A percentile compares a stretch with the other conserved stretches of the same genome.
Conservation (phyloP, 2,888 invertebrate genomes). For the Nymphalis c-album region DNA sequence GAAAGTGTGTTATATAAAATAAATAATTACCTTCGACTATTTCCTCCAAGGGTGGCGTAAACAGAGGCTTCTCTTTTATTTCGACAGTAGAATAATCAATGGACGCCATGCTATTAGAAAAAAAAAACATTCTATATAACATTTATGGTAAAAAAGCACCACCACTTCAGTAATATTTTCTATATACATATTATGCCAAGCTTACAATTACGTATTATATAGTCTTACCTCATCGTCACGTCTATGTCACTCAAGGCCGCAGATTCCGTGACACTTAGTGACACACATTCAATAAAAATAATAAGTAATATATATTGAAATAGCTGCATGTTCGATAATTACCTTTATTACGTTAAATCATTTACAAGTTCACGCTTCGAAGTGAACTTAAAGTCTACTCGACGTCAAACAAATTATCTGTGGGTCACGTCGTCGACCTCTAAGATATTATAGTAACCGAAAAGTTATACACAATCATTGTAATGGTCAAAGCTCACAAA, state of each 20-base stretch:
- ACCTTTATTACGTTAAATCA: not conserved
- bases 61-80: slow-evolving; percentile 80
- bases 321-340: slow-evolving; percentile 17
- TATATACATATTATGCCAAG: too few relatives aligned
- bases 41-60: slow-evolving; percentile 84
- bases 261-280: slow-evolving; percentile 36
- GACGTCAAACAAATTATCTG: slow-evolving; percentile 6
- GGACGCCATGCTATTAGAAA: slow-evolving; percentile 58
- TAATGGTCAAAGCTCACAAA: not conserved
- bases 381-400: not conserved
- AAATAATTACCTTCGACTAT: slow-evolving; percentile 81
- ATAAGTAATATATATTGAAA: slow-evolving; percentile 17
- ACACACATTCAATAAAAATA: slow-evolving; percentile 38
- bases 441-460: not conserved
- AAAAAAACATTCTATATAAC: not conserved
- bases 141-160: too few relatives aligned
- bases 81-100: slow-evolving; percentile 66
- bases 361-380: not conserved
- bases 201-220: slow-evolving; percentile 6
- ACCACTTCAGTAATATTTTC: too few relatives aligned
- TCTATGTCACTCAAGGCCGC: slow-evolving; percentile 49
- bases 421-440: slow-evolving; percentile 25
- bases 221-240: slow-evolving; percentile 44
- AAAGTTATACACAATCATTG: not conserved
- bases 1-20: not conserved